phyloP scores from a whole-genome alignment of 2,888 invertebrate species.

The Eulithis prunata region DNA sequence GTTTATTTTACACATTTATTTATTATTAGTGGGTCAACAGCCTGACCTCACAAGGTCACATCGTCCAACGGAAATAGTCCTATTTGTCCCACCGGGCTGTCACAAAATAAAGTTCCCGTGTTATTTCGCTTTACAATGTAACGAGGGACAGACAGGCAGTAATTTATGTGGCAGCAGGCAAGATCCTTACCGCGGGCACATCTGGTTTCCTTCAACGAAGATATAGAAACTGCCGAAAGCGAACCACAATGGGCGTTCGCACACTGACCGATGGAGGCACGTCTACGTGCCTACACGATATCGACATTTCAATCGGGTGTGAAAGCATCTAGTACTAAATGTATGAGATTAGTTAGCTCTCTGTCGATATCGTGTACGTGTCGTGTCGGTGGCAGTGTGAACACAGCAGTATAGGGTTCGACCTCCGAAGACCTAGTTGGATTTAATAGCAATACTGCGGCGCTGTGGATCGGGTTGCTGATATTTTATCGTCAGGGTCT shows the following conservation, averaged over 20 bases:
- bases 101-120: conserved; percentile 58
- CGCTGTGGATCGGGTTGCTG: conserved; percentile 24
- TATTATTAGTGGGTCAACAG: too few relatives aligned
- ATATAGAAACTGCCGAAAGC: conserved; percentile 43
- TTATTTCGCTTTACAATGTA: conserved; percentile 56
- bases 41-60: too few relatives aligned
- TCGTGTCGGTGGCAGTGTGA: conserved; percentile 6
- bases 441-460: conserved; percentile 34
- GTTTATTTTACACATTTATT: too few relatives aligned
- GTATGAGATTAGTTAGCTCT: too few relatives aligned
- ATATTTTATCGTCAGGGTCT: conserved; percentile 22
- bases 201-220: conserved; percentile 64
- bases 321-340: too few relatives aligned
- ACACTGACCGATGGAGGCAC: too few relatives aligned
- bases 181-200: conserved; percentile 56
- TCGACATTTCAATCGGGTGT: too few relatives aligned
- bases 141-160: conserved; percentile 66
- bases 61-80: background rate
- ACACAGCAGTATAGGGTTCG: conserved; percentile 28
- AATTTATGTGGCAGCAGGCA: conserved; percentile 65
- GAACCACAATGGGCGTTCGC: conserved; percentile 36
- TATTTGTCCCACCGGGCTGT: conserved; percentile 7
- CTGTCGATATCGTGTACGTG: too few relatives aligned
- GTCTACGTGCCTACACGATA: too few relatives aligned
- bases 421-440: conserved; percentile 37